A percentile compares a stretch with the other conserved stretches of the same genome.
Conservation (phyloP, 2,797 vertebrate species). For the Typhlichthys subterraneus region DNA sequence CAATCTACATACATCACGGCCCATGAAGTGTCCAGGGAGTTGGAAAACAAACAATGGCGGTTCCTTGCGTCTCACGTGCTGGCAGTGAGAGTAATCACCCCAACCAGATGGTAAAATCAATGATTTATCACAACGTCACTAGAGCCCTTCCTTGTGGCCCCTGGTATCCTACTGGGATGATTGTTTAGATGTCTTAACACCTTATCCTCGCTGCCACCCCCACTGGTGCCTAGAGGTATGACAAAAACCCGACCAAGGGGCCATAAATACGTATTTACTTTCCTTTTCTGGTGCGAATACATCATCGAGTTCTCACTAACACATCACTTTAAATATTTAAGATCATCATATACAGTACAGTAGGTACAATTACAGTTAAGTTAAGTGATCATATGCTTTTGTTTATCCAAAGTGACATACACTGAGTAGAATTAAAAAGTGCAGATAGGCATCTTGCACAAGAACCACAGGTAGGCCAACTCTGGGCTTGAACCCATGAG, state of each 20-base stretch:
- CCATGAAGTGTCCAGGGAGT: constrained; percentile 32
- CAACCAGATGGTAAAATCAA: constrained; percentile 32
- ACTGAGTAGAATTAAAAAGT: no score
- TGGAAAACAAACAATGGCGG: constrained; percentile 43
- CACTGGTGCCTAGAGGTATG: constrained; percentile 29
- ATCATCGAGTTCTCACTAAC: no score
- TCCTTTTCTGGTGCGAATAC: constrained; percentile 46
- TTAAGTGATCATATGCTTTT: no score
- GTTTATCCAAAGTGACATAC: no score
- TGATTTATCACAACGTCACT: constrained; percentile 61
- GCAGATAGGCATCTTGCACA: no score
- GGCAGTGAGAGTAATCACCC: constrained; percentile 53
- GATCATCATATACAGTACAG: no score
- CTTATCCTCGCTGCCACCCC: constrained; percentile 25
- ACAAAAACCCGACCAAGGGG: constrained; percentile 37
- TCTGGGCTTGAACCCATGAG: no score
- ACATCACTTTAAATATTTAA: no score
- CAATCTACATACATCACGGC: constrained; percentile 32
- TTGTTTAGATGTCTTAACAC: constrained; percentile 24
- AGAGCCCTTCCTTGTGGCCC: constrained; percentile 35
- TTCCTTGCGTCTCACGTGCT: constrained; percentile 36
- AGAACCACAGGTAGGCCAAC: no score
- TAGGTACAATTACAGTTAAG: no score
- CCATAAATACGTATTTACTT: constrained; percentile 37
- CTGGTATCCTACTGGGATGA: neutral